A percentile compares a stretch with the other conserved stretches of the same genome.
phyloP scores from a whole-genome alignment of 2,888 invertebrate genomes.

The Anorthoa munda region DNA sequence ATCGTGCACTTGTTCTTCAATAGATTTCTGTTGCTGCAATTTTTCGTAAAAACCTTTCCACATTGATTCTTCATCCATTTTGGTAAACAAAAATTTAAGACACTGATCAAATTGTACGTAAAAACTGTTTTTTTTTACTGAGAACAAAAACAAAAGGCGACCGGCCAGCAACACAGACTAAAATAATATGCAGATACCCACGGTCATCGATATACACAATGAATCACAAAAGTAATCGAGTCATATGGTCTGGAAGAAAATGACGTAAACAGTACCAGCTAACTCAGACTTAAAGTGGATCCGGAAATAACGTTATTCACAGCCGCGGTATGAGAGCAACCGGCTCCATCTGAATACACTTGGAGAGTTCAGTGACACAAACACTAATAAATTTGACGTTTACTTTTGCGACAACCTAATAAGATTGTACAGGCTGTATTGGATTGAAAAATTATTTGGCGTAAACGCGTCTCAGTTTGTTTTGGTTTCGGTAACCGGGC shows the following conservation, averaged over 20 bases:
- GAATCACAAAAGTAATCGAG: constrained; percentile 82
- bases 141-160: constrained; percentile 41
- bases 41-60: constrained; percentile 94
- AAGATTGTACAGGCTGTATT: constrained; percentile 36
- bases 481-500: constrained; percentile 74
- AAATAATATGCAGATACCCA: constrained; percentile 76
- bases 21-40: constrained; percentile 92
- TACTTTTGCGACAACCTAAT: constrained; percentile 41
- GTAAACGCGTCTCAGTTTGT: constrained; percentile 73
- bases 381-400: constrained; percentile 34
- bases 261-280: constrained; percentile 84
- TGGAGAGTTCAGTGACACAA: constrained; percentile 78
- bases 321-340: constrained; percentile 59
- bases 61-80: constrained; percentile 94
- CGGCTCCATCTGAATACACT: constrained; percentile 56
- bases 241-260: constrained; percentile 80
- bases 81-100: constrained; percentile 50
- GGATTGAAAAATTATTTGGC: constrained; percentile 49
- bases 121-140: not conserved
- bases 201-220: constrained; percentile 72
- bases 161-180: constrained; percentile 55
- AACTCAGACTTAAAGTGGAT: constrained; percentile 72
- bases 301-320: constrained; percentile 74
- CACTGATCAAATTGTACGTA: constrained; percentile 14
- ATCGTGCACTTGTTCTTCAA: constrained; percentile 93